phyloP scores from a whole-genome alignment of 2,797 vertebrate genomes.

The Mormyrops attenuatus region DNA sequence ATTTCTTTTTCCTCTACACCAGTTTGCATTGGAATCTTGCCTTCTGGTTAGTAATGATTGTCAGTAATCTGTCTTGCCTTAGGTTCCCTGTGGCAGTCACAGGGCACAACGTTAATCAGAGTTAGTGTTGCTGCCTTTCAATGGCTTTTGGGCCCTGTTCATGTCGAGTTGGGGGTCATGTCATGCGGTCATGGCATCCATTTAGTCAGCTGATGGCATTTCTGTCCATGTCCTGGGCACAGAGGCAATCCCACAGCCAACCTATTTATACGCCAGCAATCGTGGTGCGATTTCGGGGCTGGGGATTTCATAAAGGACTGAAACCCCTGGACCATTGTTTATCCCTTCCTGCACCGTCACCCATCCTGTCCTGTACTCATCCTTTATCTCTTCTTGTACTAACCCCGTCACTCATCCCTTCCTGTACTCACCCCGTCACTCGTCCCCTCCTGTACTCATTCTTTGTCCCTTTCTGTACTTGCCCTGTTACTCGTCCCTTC shows the following conservation, averaged over 20 bases:
- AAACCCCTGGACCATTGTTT: not conserved
- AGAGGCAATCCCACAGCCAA: not conserved
- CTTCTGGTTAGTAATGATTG: not conserved
- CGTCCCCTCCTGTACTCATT: too few relatives aligned
- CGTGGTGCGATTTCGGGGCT: not conserved
- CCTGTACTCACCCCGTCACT: not conserved
- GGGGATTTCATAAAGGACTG: not conserved
- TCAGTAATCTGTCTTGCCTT: not conserved
- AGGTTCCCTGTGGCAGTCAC: not conserved
- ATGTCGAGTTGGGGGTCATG: not conserved
- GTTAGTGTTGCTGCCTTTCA: not conserved
- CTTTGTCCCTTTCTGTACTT: too few relatives aligned
- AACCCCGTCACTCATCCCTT: too few relatives aligned
- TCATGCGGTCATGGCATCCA: not conserved
- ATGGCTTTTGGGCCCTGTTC: not conserved
- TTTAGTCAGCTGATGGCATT: not conserved
- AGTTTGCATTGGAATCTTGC: not conserved
- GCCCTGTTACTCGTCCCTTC: too few relatives aligned
- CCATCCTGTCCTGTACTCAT: not conserved
- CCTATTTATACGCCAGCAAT: not conserved
- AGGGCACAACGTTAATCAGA: not conserved
- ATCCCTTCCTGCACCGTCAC: not conserved
- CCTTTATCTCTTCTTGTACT: too few relatives aligned
- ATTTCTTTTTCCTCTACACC: not conserved
- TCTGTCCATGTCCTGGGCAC: not conserved